These are phyloP conservation scores for Oedothorax gibbosus DNA, from an alignment of 1,140 invertebrate genomes.

Conservation along the genomic window DNA sequence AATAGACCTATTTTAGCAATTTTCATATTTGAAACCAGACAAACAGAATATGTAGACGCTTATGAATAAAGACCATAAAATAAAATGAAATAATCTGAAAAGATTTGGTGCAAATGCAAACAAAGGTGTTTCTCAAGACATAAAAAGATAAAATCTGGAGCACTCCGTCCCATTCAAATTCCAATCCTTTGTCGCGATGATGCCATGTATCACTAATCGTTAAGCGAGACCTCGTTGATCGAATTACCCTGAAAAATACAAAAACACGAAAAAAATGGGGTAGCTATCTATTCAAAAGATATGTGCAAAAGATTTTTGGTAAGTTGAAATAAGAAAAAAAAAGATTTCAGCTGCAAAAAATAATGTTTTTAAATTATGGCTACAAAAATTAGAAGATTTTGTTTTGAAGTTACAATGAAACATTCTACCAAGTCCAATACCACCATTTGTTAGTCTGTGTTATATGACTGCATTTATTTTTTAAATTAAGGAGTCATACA, in stretches of 20 bases:
- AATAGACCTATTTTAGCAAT: conserved; percentile 33
- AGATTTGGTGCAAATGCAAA: conserved; percentile 21
- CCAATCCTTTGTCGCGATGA: conserved; percentile 3
- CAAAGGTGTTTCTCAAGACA: conserved; percentile 28
- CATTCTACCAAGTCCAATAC: no score
- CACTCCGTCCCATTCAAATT: conserved; percentile 44
- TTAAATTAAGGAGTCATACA: no score
- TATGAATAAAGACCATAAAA: conserved; percentile 4
- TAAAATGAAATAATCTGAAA: background rate
- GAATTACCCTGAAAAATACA: conserved; percentile 52
- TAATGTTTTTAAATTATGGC: no score
- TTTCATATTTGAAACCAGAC: conserved; percentile 35
- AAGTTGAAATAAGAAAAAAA: conserved; percentile 4
- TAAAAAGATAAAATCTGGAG: conserved; percentile 38
- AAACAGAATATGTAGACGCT: background rate
- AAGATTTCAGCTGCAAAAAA: background rate
- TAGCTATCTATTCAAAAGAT: conserved; percentile 56
- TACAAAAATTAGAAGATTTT: no score
- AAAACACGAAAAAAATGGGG: conserved; percentile 50
- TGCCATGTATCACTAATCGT: no score
- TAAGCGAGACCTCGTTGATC: conserved; percentile 8
- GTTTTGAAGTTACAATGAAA: no score
- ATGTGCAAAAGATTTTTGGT: conserved; percentile 11
- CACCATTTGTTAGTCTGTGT: no score
- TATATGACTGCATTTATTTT: no score